A percentile compares a stretch with the other conserved stretches of the same genome.
These are phyloP conservation scores for Sminthurides bifidus DNA, from an alignment of 1,140 invertebrate species.

Conservation along the genomic window DNA sequence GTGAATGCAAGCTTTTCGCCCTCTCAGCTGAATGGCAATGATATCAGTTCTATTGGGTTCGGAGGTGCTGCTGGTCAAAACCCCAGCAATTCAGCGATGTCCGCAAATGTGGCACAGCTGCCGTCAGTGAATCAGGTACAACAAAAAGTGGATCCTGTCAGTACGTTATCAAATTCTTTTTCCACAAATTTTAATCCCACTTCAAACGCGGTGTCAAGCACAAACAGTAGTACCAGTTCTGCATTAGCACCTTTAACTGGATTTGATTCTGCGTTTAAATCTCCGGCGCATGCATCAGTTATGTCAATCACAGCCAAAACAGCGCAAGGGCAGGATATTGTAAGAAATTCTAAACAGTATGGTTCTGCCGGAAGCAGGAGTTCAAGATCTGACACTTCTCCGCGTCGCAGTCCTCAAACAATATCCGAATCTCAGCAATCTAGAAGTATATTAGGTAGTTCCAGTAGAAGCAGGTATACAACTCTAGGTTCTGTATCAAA, in stretches of 20 bases:
- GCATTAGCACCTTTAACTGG: slow-evolving; percentile 38
- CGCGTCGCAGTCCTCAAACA: slow-evolving; percentile 26
- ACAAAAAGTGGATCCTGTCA: slow-evolving; percentile 1
- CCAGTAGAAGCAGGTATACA: too few relatives aligned
- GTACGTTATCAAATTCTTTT: slow-evolving; percentile 22
- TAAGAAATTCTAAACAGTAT: too few relatives aligned
- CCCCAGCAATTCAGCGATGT: slow-evolving; percentile 1
- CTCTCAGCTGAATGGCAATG: slow-evolving; percentile 8
- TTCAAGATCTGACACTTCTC: slow-evolving; percentile 20
- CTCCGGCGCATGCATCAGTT: slow-evolving; percentile 6
- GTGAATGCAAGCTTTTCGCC: not conserved
- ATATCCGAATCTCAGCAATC: too few relatives aligned
- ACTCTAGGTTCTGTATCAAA: slow-evolving; percentile 19
- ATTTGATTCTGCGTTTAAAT: slow-evolving; percentile 29
- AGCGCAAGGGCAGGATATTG: too few relatives aligned
- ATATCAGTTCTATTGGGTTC: not conserved
- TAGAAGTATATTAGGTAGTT: too few relatives aligned
- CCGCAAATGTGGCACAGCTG: not conserved
- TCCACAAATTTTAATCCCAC: slow-evolving; percentile 23
- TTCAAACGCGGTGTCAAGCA: too few relatives aligned
- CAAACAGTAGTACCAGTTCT: too few relatives aligned
- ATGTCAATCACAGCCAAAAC: too few relatives aligned
- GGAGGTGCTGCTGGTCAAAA: not conserved
- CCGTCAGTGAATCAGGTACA: not conserved
- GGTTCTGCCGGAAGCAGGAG: slow-evolving; percentile 1